These are phyloP conservation scores for Hydrolagus colliei DNA, from an alignment of 2,797 vertebrate species.

Conservation along the genomic window DNA sequence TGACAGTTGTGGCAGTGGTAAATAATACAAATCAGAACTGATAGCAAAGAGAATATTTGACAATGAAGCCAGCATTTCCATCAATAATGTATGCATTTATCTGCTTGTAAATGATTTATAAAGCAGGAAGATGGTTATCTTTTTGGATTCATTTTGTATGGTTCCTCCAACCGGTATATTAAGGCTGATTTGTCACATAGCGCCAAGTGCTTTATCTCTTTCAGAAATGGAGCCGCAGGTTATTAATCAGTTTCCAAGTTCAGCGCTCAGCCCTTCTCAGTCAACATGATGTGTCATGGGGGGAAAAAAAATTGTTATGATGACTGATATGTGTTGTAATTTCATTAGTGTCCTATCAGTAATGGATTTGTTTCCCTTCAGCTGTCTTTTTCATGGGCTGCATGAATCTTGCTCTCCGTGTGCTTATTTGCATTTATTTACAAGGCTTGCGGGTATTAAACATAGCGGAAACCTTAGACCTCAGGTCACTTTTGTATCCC, in stretches of 20 bases:
- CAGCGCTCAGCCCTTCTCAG: constrained; percentile 38
- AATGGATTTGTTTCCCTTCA: constrained; percentile 47
- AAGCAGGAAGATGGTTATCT: constrained; percentile 32
- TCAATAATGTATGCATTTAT: constrained; percentile 35
- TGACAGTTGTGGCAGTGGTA: background rate
- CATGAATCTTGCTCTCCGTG: background rate
- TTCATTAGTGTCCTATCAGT: constrained; percentile 53
- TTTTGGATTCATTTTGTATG: constrained; percentile 37
- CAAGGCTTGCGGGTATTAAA: background rate
- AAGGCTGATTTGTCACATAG: constrained; percentile 38
- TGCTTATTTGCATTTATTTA: constrained; percentile 6
- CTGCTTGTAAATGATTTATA: constrained; percentile 36
- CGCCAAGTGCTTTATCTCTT: constrained; percentile 41
- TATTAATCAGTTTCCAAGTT: constrained; percentile 47
- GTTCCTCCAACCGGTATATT: constrained; percentile 39
- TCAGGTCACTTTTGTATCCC: background rate
- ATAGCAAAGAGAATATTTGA: constrained; percentile 36
- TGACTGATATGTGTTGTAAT: constrained; percentile 53
- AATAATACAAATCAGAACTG: background rate
- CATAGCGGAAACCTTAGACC: background rate
- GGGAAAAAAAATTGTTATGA: constrained; percentile 45
- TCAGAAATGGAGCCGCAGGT: constrained; percentile 39
- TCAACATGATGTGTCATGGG: constrained; percentile 37
- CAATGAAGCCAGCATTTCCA: constrained; percentile 35
- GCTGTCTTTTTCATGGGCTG: constrained; percentile 36